Evolutionary conservation across 2,888 invertebrate species (phyloP).

Genomic region (Esperia sulphurella): DNA sequence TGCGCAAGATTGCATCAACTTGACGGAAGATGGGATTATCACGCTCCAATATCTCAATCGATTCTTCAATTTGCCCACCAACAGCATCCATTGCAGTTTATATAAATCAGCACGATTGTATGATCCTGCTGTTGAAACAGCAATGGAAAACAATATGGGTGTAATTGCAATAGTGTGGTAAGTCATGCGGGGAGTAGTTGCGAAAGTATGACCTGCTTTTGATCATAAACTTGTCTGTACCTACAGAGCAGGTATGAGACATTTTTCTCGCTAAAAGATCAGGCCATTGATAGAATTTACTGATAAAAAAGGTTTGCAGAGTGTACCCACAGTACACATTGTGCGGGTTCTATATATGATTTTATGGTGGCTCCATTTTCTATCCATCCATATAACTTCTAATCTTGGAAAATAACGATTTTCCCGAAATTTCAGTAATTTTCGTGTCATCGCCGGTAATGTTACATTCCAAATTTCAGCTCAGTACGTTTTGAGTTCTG

Average conservation of each 20-base stretch:
- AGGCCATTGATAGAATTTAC: neutral
- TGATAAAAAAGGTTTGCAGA: neutral
- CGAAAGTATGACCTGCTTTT: slow-evolving; percentile 4
- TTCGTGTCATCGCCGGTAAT: no score
- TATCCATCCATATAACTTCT: no score
- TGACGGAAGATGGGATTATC: slow-evolving; percentile 1
- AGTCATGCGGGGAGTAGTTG: neutral
- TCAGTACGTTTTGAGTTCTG: no score
- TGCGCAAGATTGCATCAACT: slow-evolving; percentile 1
- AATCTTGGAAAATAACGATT: no score
- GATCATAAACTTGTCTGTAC: slow-evolving; percentile 1
- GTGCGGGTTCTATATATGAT: no score
- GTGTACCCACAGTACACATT: no score
- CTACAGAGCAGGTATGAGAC: neutral
- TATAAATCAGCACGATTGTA: neutral
- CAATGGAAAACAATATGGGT: slow-evolving; percentile 1
- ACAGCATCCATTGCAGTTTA: neutral
- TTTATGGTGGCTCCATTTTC: no score
- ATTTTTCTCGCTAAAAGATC: neutral
- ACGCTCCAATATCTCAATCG: no score
- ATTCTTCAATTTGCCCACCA: no score
- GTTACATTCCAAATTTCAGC: no score
- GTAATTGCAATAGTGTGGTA: neutral
- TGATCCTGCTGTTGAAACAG: neutral
- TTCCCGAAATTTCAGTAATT: no score